Evolutionary conservation across 2,888 invertebrate genomes (phyloP), one percentile per base, ranked within the genome.

Genomic region (Noctua pronuba): DNA sequence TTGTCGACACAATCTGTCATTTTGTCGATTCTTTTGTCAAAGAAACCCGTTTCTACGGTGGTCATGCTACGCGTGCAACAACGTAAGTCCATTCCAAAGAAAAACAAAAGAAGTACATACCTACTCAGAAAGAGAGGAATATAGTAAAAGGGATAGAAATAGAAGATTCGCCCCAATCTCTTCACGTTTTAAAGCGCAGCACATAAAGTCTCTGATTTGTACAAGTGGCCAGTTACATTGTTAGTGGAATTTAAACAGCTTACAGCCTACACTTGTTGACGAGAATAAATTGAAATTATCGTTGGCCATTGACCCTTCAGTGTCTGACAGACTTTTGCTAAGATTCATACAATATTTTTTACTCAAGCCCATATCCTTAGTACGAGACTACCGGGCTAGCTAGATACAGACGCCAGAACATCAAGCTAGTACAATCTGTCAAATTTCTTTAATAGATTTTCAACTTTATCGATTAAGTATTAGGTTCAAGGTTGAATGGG

Each of bases 261-360:
- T 80, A 72, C 79, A 75, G 52, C 72, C 77, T 77, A 80, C 83
- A 72, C 78, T 77, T 67, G 73, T 76, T 71, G 67, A 78, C 68
- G 73, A 83, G 88, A 88, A 84, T 92, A 91, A 92, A 92, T 92
- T 90, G 88, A 87, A 88, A 88, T 89, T 89, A 90, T 90, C 89
- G 88, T 75, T 88, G 91, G 88, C 75, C 91, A 74, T 89, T 90
- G 91, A 90, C 90, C 90, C 82, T 85, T 86, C 60, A 80, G 74
- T 72, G 79, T 82, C 85, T 70, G 24, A 46, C 21, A 52, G 73
- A 84, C 69, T 77, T 85, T 71, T 71, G 70, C 58, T 73, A 58
- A 72, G 65, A 79, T 70, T 81, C 77, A 67, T 70, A 60, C 35
- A 41, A 64, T 64, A n/a, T 28, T 28, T 73, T 65, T n/a, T 60